Evolutionary conservation across 2,888 invertebrate species (phyloP).

Genomic region (Apantesis nais): DNA sequence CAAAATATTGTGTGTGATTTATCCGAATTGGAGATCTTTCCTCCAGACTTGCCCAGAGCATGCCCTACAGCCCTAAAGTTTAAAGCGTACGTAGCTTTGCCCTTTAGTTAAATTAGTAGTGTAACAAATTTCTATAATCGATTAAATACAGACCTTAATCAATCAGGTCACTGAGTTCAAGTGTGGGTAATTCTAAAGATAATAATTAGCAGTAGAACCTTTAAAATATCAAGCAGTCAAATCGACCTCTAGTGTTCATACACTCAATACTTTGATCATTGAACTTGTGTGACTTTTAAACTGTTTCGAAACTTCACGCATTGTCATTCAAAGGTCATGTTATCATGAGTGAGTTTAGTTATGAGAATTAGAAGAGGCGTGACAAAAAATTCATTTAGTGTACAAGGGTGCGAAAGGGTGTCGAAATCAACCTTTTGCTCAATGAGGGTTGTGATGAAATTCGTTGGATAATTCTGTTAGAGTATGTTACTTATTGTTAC

Average conservation of each 20-base stretch:
- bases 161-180: slow-evolving; percentile 3
- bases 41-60: neutral
- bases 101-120: neutral
- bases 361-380: slow-evolving; percentile 68
- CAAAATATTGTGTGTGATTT: no score
- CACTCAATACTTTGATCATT: slow-evolving; percentile 54
- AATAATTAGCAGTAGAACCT: slow-evolving; percentile 9
- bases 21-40: no score
- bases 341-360: slow-evolving; percentile 59
- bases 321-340: slow-evolving; percentile 68
- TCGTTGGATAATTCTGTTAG: slow-evolving; percentile 75
- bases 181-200: slow-evolving; percentile 8
- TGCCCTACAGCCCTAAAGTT: neutral
- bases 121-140: neutral
- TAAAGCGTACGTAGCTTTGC: neutral
- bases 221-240: slow-evolving; percentile 16
- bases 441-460: slow-evolving; percentile 73
- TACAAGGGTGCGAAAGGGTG: slow-evolving; percentile 71
- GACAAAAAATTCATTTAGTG: slow-evolving; percentile 62
- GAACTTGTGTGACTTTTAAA: slow-evolving; percentile 71
- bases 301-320: slow-evolving; percentile 45
- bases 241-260: slow-evolving; percentile 42
- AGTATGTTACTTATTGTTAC: slow-evolving; percentile 71
- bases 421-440: slow-evolving; percentile 71
- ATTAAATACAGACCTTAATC: neutral